phyloP scores from a whole-genome alignment of 2,888 invertebrate genomes.

The Sarcophaga rosellei region DNA sequence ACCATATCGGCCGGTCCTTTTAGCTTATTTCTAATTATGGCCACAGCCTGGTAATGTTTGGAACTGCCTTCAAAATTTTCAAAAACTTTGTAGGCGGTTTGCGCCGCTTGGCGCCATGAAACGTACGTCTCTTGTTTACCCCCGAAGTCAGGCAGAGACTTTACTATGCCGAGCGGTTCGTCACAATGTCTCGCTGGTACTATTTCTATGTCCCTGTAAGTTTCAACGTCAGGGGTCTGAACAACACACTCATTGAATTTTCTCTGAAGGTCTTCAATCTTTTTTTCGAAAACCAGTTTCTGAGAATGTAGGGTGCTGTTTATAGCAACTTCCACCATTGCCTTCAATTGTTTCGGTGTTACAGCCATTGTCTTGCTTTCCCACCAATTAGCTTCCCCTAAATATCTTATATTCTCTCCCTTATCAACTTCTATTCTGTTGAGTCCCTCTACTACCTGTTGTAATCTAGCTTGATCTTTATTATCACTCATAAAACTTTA shows the following conservation, averaged over 20 bases:
- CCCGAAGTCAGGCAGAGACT: constrained; percentile 15
- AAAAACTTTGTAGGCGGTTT: constrained; percentile 27
- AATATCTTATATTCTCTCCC: too few species aligned
- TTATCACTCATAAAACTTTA: neutral
- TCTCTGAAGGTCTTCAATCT: neutral
- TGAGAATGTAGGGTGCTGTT: neutral
- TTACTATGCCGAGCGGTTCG: neutral
- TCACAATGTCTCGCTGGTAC: neutral
- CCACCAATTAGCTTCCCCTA: neutral
- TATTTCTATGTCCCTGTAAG: constrained; percentile 13
- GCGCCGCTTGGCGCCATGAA: constrained; percentile 38
- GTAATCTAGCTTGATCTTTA: too few species aligned
- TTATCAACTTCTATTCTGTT: too few species aligned
- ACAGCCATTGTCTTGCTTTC: neutral
- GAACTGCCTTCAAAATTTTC: constrained; percentile 37
- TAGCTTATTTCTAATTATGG: constrained; percentile 52
- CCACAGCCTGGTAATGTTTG: constrained; percentile 50
- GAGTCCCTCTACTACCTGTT: too few species aligned
- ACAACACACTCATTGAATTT: constrained; percentile 8
- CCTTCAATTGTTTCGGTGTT: neutral
- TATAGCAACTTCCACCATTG: neutral
- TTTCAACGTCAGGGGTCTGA: constrained; percentile 1
- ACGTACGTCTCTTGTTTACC: constrained; percentile 23
- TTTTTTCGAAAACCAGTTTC: constrained; percentile 2
- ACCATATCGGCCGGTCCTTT: constrained; percentile 5